phyloP scores from a whole-genome alignment of 2,888 invertebrate genomes.

The Caenorhabditis zanzibari region DNA sequence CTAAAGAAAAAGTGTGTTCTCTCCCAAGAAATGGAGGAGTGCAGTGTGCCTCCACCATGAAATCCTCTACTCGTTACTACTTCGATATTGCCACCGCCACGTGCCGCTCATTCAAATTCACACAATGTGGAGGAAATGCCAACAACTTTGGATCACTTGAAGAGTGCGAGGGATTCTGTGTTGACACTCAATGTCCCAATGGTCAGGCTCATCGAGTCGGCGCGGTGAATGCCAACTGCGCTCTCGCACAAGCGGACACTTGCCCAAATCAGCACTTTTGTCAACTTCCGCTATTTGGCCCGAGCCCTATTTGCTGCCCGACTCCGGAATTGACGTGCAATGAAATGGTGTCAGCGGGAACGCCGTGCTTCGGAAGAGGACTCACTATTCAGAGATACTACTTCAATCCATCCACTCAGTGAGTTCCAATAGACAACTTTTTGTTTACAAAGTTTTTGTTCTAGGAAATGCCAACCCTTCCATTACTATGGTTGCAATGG shows the following conservation, averaged over 20 bases:
- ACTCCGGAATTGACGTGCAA: slow-evolving; percentile 77
- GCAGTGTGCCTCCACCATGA: slow-evolving; percentile 71
- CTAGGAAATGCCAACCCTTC: slow-evolving; percentile 81
- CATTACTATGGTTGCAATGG: slow-evolving; percentile 82
- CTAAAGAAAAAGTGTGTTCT: slow-evolving; percentile 72
- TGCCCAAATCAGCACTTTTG: slow-evolving; percentile 81
- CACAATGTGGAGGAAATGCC: slow-evolving; percentile 82
- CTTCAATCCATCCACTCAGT: slow-evolving; percentile 79
- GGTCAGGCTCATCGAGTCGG: slow-evolving; percentile 80
- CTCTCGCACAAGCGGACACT: slow-evolving; percentile 72
- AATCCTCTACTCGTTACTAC: slow-evolving; percentile 73
- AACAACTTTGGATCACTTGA: slow-evolving; percentile 82
- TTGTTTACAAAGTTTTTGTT: not conserved
- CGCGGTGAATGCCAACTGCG: slow-evolving; percentile 80
- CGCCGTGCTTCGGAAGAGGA: slow-evolving; percentile 80
- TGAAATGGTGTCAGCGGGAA: slow-evolving; percentile 81
- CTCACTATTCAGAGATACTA: slow-evolving; percentile 81
- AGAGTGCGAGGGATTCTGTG: slow-evolving; percentile 83
- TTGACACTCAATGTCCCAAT: slow-evolving; percentile 80
- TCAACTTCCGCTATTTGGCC: slow-evolving; percentile 79
- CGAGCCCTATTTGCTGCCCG: slow-evolving; percentile 80
- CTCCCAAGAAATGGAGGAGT: slow-evolving; percentile 70
- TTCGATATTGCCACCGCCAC: slow-evolving; percentile 73
- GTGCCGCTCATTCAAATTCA: slow-evolving; percentile 76
- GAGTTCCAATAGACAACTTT: not conserved